phyloP scores from a whole-genome alignment of 2,797 vertebrate species.

The Enteromius treurensis region DNA sequence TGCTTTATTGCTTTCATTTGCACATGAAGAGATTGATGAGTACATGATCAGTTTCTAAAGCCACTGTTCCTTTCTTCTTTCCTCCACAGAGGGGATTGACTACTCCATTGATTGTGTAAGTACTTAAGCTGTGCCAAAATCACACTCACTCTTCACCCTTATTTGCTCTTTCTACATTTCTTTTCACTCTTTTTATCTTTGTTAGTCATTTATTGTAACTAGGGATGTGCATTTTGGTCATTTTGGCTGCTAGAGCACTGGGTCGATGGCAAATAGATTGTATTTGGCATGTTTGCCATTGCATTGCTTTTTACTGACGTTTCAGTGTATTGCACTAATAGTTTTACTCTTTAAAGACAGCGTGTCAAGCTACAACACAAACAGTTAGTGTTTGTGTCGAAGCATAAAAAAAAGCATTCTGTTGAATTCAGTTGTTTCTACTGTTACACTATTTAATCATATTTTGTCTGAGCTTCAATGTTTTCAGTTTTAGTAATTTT shows the following conservation, averaged over 20 bases:
- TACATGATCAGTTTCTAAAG: slow-evolving; percentile 12
- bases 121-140: slow-evolving; percentile 48
- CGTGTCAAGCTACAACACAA: background rate
- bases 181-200: slow-evolving; percentile 60
- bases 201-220: slow-evolving; percentile 15
- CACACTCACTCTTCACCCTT: background rate
- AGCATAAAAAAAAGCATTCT: background rate
- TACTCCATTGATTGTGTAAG: slow-evolving; percentile 76
- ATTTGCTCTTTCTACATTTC: slow-evolving; percentile 58
- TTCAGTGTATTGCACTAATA: background rate
- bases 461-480: background rate
- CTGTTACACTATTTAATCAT: background rate
- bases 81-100: slow-evolving; percentile 72
- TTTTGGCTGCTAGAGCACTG: background rate
- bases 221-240: background rate
- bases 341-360: background rate
- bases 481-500: background rate
- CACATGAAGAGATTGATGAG: background rate
- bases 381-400: background rate
- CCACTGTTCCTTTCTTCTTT: slow-evolving; percentile 5
- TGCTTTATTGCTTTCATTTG: slow-evolving; percentile 17
- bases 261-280: background rate
- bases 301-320: background rate
- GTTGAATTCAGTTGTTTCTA: background rate
- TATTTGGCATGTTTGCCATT: background rate